Conservation (phyloP, 1,140 invertebrate genomes). For the Sycophila sp. region DNA sequence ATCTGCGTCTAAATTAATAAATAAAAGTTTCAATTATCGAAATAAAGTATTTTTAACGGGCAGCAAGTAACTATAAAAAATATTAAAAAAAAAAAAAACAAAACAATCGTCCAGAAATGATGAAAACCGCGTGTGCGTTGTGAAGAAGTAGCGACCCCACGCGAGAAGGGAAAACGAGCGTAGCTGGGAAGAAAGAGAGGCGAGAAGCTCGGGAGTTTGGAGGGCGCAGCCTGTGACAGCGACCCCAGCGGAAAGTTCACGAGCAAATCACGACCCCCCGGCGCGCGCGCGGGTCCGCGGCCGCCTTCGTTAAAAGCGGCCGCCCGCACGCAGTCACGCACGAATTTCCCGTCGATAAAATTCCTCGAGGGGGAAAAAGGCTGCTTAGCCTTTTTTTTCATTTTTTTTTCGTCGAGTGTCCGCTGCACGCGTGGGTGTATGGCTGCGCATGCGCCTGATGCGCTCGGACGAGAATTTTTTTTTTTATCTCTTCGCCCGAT, state of each 20-base stretch:
- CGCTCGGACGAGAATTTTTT: not conserved
- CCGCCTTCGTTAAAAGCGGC: not conserved
- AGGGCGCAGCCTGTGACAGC: not conserved
- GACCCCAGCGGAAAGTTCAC: conserved; percentile 13
- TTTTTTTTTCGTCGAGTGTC: not conserved
- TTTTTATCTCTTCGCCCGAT: not conserved
- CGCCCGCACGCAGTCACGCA: not conserved
- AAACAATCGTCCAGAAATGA: no score
- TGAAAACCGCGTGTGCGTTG: no score
- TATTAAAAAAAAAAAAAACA: no score
- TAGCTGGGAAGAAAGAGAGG: not conserved
- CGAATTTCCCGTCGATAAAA: conserved; percentile 26
- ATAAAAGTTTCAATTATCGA: no score
- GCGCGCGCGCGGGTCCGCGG: not conserved
- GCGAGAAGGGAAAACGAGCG: not conserved
- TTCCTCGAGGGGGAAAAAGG: conserved; percentile 20
- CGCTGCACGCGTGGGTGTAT: not conserved
- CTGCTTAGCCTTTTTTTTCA: not conserved
- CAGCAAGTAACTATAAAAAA: no score
- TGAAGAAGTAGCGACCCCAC: not conserved
- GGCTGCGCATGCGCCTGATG: not conserved
- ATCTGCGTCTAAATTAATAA: no score
- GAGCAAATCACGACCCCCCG: not conserved
- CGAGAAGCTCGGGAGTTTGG: not conserved
- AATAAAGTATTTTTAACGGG: no score